Percentiles rank a stretch among this genome's conserved stretches.
Evolutionary conservation across 2,888 invertebrate genomes (phyloP).

Genomic region (Apotomis betuletana): DNA sequence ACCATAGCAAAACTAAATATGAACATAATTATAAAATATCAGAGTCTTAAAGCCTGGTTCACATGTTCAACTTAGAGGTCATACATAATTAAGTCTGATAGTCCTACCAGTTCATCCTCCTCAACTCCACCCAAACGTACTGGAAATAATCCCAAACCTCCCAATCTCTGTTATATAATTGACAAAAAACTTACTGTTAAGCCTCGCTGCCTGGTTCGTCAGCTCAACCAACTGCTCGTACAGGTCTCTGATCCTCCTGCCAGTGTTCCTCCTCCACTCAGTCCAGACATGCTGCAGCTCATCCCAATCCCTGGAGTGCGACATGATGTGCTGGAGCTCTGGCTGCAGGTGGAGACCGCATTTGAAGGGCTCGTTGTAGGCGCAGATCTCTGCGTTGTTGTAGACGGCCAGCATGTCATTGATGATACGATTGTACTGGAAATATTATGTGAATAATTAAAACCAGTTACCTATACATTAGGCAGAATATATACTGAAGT

Average conservation of each 20-base stretch:
- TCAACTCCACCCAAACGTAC: neutral
- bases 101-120: neutral
- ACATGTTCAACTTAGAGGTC: neutral
- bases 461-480: slow-evolving; percentile 8
- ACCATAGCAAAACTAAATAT: neutral
- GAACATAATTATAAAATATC: neutral
- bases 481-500: neutral
- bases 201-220: slow-evolving; percentile 90
- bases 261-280: slow-evolving; percentile 94
- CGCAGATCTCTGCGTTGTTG: slow-evolving; percentile 92
- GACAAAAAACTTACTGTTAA: slow-evolving; percentile 87
- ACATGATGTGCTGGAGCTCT: slow-evolving; percentile 90
- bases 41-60: neutral
- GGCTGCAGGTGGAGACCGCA: slow-evolving; percentile 92
- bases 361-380: slow-evolving; percentile 91
- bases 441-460: slow-evolving; percentile 46
- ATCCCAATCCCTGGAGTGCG: slow-evolving; percentile 90
- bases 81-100: slow-evolving; percentile 7
- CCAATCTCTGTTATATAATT: neutral
- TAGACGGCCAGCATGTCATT: slow-evolving; percentile 95
- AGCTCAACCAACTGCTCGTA: slow-evolving; percentile 91
- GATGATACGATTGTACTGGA: slow-evolving; percentile 92
- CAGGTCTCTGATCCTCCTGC: slow-evolving; percentile 89
- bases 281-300: slow-evolving; percentile 94
- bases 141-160: neutral